Base-by-base conservation (phyloP, 2,888 invertebrate genomes). In the Petrolisthes manimaculis region DNA sequence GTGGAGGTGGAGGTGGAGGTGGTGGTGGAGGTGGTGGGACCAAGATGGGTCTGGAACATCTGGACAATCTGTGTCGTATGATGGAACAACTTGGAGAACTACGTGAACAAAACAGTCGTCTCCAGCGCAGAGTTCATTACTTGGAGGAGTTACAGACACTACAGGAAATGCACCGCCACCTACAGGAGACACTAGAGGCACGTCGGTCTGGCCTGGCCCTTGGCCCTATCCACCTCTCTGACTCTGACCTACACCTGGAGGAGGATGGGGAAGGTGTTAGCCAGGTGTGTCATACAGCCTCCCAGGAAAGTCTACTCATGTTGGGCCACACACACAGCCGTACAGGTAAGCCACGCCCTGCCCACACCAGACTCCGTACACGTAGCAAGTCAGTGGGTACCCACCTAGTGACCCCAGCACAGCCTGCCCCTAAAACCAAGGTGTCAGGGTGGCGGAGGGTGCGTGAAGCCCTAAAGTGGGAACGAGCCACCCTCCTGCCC, bases 41-140 rank as follows among this genome's bases (percentile, higher is more conserved):
- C 53, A 80, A 77, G 51, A 81, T 80, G 54, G 94, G 94, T 4
- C 94, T 97, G 90, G 96, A 97, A 92, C 96, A 97, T 92, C 93
- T 97, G 83, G 96, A 96, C 91, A 96, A 96, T 92, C 94, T 97
- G 8, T 95, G 97, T 92, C 95, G 95, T 89, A 93, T 97, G 61
- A 94, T 97, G 93, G 96, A 97, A 92, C 96, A 96, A 92, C 94
- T 97, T 91, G 94, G 96, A 6, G 95, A 95, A 75, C 93, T 97
- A 69, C 94, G 95, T 91, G 95, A 96, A 92, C 95, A 96, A 91
- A 96, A 97, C 92, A 94, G 95, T 0, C 94, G 94, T 90, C 93
- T 96, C 53, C 95, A 96, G 87, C 94, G 95, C 91, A 94, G 95
- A 83, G 94, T 96, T 54, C 94, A 95, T 89, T 96, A 96, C 91